Evolutionary conservation across 1,140 invertebrate genomes (phyloP), one percentile per base, ranked within the genome.

Genomic region (Temnothorax nylanderi): DNA sequence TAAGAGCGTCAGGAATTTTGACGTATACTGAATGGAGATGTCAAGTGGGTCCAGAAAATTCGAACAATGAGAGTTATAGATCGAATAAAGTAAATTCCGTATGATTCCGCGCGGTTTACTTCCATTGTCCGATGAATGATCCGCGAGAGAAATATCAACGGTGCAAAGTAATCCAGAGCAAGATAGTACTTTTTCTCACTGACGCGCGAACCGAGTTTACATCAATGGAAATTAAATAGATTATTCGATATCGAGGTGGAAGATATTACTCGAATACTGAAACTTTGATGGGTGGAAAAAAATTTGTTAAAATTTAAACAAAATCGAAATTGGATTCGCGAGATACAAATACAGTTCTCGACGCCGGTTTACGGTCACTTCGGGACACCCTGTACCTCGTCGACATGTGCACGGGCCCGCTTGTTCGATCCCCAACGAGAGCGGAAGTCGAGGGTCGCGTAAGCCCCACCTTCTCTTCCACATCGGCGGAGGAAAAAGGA

Each of bases 361-460:
- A 34, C 3, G 41, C 6, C 32, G 18, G 18, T 47, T 26, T 65
- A 32, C 41, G 41, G 4, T 62, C 13, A 34, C 16, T 74, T 60
- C 69, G 80, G 44, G 41, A 74, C 80, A 74, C 80, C 69, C 80
- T 84, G 56, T 75, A 84, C 32, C 44, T 47, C 34, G 37, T 58
- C 69, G 54, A 41, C 54, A 26, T 34, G n/a, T 21, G 47, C 67
- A 60, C 54, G 26, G 11, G 26, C 26, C 67, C 67, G 67, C 80
- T 82, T 54, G 80, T 84, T 84, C 69, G 80, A 84, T 84, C 69
- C 80, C 69, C 69, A 75, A 75, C 69, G 54, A 84, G 54, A 84
- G n/a, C 67, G 80, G 80, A 84, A 84, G 80, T 84, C 56, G 80
- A 56, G 69, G 80, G 54, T 84, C 80, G 80, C 80, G 69, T 75